Conservation (phyloP, 2,797 vertebrate species). For the Phyllotis vaccarum region DNA sequence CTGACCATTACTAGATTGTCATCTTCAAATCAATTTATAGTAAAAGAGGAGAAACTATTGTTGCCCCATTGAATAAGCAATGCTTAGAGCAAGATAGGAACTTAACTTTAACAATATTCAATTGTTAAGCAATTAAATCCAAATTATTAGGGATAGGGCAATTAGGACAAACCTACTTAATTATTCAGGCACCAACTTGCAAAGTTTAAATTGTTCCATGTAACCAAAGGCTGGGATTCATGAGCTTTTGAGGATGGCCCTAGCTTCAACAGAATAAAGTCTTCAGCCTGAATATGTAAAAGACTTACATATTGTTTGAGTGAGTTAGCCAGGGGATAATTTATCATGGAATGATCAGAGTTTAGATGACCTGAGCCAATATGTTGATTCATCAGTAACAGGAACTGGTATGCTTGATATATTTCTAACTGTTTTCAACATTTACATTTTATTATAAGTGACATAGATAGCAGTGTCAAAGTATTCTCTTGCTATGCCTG, state of each 20-base stretch:
- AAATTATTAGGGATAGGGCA: background rate
- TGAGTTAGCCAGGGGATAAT: background rate
- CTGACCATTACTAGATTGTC: background rate
- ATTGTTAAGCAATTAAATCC: background rate
- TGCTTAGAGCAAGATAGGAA: background rate
- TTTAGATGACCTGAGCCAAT: background rate
- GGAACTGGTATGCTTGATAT: background rate
- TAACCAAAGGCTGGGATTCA: background rate
- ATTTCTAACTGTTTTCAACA: conserved; percentile 13
- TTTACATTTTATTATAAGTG: background rate
- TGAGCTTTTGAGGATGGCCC: background rate
- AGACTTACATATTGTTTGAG: background rate
- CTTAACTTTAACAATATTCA: background rate
- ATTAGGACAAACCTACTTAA: background rate
- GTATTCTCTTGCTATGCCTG: background rate
- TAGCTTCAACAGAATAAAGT: background rate
- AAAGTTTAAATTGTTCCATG: background rate
- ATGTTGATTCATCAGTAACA: background rate
- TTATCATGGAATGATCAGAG: background rate
- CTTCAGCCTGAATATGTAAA: background rate
- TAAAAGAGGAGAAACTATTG: background rate
- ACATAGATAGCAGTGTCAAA: background rate
- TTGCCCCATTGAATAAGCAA: background rate
- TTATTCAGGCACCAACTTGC: background rate
- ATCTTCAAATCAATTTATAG: background rate